Evolutionary conservation across 1,140 invertebrate species (phyloP).

Genomic region (Dendroctonus valens): DNA sequence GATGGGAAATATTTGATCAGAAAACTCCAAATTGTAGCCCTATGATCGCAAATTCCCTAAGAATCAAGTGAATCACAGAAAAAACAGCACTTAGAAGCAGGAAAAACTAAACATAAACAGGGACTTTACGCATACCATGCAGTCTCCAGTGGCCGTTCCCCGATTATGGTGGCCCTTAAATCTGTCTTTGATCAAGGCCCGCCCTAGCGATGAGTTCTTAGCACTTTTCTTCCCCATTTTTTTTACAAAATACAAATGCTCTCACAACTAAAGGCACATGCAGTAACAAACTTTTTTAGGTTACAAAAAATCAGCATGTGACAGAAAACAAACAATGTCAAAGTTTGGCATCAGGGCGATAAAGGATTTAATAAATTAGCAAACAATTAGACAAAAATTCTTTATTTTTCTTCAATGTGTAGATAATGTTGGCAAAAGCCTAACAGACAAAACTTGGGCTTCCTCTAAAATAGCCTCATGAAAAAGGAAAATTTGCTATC

Average conservation of each 20-base stretch:
- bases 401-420: too few relatives aligned
- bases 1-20: background rate
- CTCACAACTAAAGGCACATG: background rate
- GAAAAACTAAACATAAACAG: constrained; percentile 20
- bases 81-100: background rate
- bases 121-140: constrained; percentile 55
- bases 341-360: too few relatives aligned
- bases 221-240: constrained; percentile 65
- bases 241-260: too few relatives aligned
- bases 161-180: constrained; percentile 58
- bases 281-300: background rate
- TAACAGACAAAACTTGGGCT: too few relatives aligned
- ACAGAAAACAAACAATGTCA: too few relatives aligned
- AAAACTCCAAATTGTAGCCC: background rate
- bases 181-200: constrained; percentile 73
- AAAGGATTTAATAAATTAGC: background rate
- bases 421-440: too few relatives aligned
- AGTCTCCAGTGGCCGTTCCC: constrained; percentile 61
- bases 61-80: background rate
- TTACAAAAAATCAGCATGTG: too few relatives aligned
- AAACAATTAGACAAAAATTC: too few relatives aligned
- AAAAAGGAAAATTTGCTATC: background rate
- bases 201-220: constrained; percentile 57
- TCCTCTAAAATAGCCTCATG: background rate
- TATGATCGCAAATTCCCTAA: background rate